These are phyloP conservation scores for Sisyra nigra DNA, from an alignment of 2,888 invertebrate species.

Conservation along the genomic window DNA sequence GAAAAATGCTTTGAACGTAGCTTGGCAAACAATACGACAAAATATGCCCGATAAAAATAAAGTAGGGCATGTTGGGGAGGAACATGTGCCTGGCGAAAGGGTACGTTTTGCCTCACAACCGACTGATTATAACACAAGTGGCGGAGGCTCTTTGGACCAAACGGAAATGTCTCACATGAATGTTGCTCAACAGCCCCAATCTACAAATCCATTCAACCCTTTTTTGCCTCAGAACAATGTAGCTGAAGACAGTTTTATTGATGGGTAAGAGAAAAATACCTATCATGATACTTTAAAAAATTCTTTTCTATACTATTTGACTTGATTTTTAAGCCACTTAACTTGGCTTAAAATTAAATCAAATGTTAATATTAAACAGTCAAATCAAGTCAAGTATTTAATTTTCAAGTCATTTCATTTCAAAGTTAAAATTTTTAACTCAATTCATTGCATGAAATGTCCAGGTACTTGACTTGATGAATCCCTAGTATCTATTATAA, in stretches of 20 bases:
- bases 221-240: conserved; percentile 26
- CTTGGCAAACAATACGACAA: conserved; percentile 66
- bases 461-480: too few species aligned
- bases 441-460: too few species aligned
- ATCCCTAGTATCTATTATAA: too few species aligned
- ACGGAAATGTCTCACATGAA: conserved; percentile 43
- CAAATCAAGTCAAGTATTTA: too few species aligned
- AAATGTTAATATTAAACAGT: too few species aligned
- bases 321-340: too few species aligned
- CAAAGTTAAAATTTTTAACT: too few species aligned
- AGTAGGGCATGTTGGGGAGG: conserved; percentile 14
- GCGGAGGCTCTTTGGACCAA: conserved; percentile 39
- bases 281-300: conserved; percentile 5
- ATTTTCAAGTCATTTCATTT: too few species aligned
- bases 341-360: too few species aligned
- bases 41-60: conserved; percentile 52
- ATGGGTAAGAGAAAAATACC: conserved; percentile 26
- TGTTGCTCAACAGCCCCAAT: conserved; percentile 30
- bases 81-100: conserved; percentile 17
- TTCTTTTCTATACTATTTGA: too few species aligned
- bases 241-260: conserved; percentile 39
- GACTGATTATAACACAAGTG: conserved; percentile 39
- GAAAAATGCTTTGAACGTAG: conserved; percentile 62
- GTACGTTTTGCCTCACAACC: conserved; percentile 19
- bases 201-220: conserved; percentile 41